These are phyloP conservation scores for Enteromius anoplus DNA, from an alignment of 2,797 vertebrate genomes.

Conservation along the genomic window DNA sequence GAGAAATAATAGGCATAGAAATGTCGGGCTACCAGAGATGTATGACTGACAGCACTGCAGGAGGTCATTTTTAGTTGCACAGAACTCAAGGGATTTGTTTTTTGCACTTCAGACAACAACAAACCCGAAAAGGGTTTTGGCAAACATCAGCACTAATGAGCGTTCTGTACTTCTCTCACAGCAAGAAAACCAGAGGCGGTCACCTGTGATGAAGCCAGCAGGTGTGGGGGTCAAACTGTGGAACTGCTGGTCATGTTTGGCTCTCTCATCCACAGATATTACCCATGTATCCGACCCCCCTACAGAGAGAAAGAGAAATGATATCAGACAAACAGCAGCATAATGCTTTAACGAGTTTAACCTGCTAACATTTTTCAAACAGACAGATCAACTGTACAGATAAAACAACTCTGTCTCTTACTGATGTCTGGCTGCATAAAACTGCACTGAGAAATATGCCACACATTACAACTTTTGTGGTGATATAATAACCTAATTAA, in stretches of 20 bases:
- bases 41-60: slow-evolving; percentile 9
- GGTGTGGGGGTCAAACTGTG: slow-evolving; percentile 89
- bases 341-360: background rate
- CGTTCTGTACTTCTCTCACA: background rate
- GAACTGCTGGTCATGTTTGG: slow-evolving; percentile 98
- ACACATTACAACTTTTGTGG: background rate
- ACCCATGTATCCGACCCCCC: slow-evolving; percentile 94
- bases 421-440: background rate
- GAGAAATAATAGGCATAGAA: slow-evolving; percentile 5
- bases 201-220: slow-evolving; percentile 95
- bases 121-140: background rate
- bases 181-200: background rate
- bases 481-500: no score
- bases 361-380: background rate
- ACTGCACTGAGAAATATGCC: background rate
- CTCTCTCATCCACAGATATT: slow-evolving; percentile 94
- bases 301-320: slow-evolving; percentile 52
- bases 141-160: background rate
- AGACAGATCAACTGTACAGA: background rate
- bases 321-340: slow-evolving; percentile 1
- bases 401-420: background rate
- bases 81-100: background rate
- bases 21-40: background rate
- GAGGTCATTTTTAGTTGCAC: background rate
- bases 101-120: background rate